Evolutionary conservation across 2,113 vertebrate genomes (phyloP).

Genomic region (Corynorhinus townsendii): DNA sequence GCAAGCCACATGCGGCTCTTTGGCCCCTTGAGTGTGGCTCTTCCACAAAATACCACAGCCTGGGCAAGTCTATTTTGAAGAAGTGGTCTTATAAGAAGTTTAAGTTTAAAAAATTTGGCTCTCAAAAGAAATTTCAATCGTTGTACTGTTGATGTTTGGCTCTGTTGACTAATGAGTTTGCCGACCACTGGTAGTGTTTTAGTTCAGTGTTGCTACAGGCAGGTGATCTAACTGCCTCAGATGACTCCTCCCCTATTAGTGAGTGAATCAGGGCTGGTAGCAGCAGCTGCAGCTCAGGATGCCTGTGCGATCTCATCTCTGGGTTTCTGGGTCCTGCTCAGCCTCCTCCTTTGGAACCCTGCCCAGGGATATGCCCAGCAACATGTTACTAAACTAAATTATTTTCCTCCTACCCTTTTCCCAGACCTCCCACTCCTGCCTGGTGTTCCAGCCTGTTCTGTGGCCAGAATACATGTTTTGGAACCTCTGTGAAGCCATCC

Average conservation of each 20-base stretch:
- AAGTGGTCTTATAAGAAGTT: too few relatives aligned
- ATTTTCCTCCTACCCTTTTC: constrained; percentile 36
- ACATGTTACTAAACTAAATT: constrained; percentile 12
- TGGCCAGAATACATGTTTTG: constrained; percentile 99
- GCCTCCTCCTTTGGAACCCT: neutral
- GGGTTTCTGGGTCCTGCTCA: neutral
- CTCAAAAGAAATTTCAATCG: too few relatives aligned
- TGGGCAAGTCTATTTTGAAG: too few relatives aligned
- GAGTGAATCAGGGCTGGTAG: neutral
- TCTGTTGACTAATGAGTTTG: too few relatives aligned
- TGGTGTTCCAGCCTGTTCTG: constrained; percentile 95
- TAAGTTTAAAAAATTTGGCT: too few relatives aligned
- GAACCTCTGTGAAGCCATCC: constrained; percentile 97
- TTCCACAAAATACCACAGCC: too few relatives aligned
- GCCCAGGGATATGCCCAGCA: neutral
- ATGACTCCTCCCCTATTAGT: neutral
- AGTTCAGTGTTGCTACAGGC: neutral
- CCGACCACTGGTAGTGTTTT: neutral
- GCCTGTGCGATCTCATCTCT: neutral
- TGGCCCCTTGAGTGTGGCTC: too few relatives aligned
- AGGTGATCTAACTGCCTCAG: constrained; percentile 37
- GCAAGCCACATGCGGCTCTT: too few relatives aligned
- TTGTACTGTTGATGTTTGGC: too few relatives aligned
- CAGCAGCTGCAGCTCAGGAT: neutral
- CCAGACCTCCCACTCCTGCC: constrained; percentile 95